A percentile compares a stretch with the other conserved stretches of the same genome.
Conservation (phyloP, 53 echinoderm and acorn worm species). For the Holothuria scabra region DNA sequence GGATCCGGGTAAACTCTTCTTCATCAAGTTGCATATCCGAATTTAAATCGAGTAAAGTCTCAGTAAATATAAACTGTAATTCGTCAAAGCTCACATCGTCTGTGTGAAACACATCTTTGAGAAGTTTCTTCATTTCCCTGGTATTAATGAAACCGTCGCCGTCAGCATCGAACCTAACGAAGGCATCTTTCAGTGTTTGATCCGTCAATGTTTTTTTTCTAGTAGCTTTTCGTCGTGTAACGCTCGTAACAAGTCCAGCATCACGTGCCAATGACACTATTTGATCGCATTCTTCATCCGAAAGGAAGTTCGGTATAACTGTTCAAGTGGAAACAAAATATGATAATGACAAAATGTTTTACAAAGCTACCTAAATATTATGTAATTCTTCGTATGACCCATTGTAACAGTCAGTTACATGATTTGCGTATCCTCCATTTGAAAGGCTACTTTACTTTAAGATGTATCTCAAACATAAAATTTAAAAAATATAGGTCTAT, state of each 20-base stretch:
- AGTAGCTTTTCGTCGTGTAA: not conserved
- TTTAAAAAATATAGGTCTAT: too few species aligned
- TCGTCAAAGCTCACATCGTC: slow-evolving; percentile 5
- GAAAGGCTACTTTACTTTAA: too few species aligned
- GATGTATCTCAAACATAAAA: too few species aligned
- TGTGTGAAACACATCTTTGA: not conserved
- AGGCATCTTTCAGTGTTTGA: not conserved
- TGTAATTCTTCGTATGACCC: too few species aligned
- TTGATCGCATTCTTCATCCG: slow-evolving; percentile 34
- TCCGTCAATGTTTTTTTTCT: not conserved
- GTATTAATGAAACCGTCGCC: slow-evolving; percentile 7
- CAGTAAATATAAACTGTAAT: not conserved
- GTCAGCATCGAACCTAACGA: not conserved
- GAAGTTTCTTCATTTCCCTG: not conserved
- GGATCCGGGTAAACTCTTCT: slow-evolving; percentile 16
- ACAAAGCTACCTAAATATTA: too few species aligned
- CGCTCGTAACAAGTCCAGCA: not conserved
- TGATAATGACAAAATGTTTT: too few species aligned
- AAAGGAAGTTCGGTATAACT: slow-evolving; percentile 40
- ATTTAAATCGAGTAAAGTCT: slow-evolving; percentile 6
- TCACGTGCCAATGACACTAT: slow-evolving; percentile 5
- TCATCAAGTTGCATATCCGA: not conserved
- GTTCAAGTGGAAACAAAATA: too few species aligned
- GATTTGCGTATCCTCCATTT: too few species aligned
- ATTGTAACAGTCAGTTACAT: too few species aligned